phyloP scores from a whole-genome alignment of 2,113 vertebrate species.

The Lanius ludovicianus region DNA sequence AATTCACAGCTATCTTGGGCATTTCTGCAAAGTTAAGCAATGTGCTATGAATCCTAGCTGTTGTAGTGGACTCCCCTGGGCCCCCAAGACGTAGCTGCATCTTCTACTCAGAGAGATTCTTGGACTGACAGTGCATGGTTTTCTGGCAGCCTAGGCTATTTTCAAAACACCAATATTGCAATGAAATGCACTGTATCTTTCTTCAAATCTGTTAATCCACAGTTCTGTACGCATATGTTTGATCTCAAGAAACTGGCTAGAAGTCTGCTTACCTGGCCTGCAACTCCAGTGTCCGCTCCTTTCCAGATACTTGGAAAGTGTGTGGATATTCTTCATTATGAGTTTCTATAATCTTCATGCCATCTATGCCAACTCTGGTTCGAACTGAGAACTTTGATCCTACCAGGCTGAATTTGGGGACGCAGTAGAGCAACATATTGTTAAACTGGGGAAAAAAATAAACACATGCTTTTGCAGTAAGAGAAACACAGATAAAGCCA shows the following conservation, averaged over 20 bases:
- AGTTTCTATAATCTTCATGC: constrained; percentile 92
- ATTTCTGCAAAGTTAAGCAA: background rate
- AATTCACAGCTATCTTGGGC: background rate
- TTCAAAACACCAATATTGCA: background rate
- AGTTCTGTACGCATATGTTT: background rate
- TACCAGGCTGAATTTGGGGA: constrained; percentile 95
- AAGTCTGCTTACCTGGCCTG: constrained; percentile 85
- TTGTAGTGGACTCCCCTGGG: too few species aligned
- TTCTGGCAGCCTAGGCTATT: background rate
- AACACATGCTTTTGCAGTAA: background rate
- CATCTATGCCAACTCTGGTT: constrained; percentile 91
- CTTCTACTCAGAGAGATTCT: background rate
- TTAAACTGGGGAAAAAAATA: constrained; percentile 83
- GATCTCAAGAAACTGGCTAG: background rate
- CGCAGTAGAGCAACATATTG: constrained; percentile 97
- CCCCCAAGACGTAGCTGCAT: background rate
- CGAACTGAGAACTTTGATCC: constrained; percentile 91
- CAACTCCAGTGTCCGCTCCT: constrained; percentile 91
- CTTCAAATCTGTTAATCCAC: background rate
- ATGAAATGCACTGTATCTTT: background rate
- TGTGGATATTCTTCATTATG: constrained; percentile 94
- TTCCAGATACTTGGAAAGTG: constrained; percentile 97
- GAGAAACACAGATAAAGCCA: background rate
- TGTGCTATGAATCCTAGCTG: background rate
- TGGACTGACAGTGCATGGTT: background rate